A percentile compares a stretch with the other conserved stretches of the same genome.
Conservation (phyloP, 2,888 invertebrate species). For the Notocelia uddmanniana region DNA sequence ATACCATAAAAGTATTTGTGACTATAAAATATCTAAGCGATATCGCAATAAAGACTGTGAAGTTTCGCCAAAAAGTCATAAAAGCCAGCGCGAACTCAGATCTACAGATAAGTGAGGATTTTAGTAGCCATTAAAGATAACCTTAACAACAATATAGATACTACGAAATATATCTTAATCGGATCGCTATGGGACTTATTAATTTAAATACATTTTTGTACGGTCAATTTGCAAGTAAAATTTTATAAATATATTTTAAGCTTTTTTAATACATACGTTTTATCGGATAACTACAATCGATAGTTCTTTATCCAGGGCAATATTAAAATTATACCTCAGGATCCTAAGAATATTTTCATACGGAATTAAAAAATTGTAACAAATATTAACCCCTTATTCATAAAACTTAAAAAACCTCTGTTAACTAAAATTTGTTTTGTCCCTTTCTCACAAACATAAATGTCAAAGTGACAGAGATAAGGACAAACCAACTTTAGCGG, state of each 20-base stretch:
- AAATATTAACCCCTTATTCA: too few relatives aligned
- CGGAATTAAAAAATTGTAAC: background rate
- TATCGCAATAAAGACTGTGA: conserved; percentile 5
- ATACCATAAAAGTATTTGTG: background rate
- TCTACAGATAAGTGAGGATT: conserved; percentile 3
- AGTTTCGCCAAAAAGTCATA: background rate
- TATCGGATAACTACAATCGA: conserved; percentile 16
- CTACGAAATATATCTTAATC: conserved; percentile 24
- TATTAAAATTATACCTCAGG: background rate
- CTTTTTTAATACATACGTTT: conserved; percentile 13
- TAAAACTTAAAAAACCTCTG: too few relatives aligned
- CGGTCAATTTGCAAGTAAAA: conserved; percentile 29
- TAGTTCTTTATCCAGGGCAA: background rate
- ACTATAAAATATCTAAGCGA: conserved; percentile 2
- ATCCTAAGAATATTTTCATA: background rate
- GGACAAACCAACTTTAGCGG: too few relatives aligned
- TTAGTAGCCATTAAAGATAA: conserved; percentile 14
- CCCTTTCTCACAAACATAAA: too few relatives aligned
- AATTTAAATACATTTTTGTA: background rate
- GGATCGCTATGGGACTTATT: background rate
- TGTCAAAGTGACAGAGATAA: too few relatives aligned
- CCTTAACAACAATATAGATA: background rate
- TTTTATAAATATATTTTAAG: conserved; percentile 23
- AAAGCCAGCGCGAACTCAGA: conserved; percentile 3
- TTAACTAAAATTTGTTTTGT: too few relatives aligned